Percentiles rank a stretch among this genome's conserved stretches.
phyloP scores from a whole-genome alignment of 2,113 vertebrate species.

The Callorhinus ursinus region DNA sequence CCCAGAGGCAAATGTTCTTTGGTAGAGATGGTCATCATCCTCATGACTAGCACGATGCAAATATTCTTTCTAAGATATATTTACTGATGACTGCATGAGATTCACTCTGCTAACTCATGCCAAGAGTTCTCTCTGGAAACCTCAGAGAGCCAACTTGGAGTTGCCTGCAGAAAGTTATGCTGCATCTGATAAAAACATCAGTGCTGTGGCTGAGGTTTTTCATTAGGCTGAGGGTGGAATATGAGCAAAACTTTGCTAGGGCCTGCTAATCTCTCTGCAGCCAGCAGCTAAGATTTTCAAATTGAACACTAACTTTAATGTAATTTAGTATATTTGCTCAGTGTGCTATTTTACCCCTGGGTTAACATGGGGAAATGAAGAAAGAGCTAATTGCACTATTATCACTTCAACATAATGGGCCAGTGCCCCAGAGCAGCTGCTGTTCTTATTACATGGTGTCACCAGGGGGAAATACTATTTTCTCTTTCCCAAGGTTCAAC shows the following conservation, averaged over 20 bases:
- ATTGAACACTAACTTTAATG: slow-evolving; percentile 49
- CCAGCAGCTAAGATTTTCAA: slow-evolving; percentile 61
- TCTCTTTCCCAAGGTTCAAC: background rate
- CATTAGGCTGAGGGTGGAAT: background rate
- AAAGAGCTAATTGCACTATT: slow-evolving; percentile 68
- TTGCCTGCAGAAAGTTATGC: background rate
- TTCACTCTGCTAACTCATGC: background rate
- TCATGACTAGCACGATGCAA: background rate
- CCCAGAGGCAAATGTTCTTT: background rate
- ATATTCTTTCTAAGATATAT: background rate
- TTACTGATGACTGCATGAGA: background rate
- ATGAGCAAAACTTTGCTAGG: background rate
- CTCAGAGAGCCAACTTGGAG: background rate
- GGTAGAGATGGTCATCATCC: background rate
- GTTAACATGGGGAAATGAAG: slow-evolving; percentile 63
- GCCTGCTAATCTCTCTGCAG: slow-evolving; percentile 35
- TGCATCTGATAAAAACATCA: background rate
- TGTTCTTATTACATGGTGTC: slow-evolving; percentile 59
- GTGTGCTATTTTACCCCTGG: slow-evolving; percentile 52
- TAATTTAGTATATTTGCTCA: slow-evolving; percentile 68
- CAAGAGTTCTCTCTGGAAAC: slow-evolving; percentile 25
- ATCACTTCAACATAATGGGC: slow-evolving; percentile 55
- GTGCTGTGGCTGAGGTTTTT: background rate
- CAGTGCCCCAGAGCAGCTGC: slow-evolving; percentile 55
- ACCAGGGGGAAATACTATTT: background rate